Percentiles rank a stretch among this genome's conserved stretches.
These are phyloP conservation scores for Prunella fulvescens DNA, from an alignment of 2,113 vertebrate genomes.

Conservation along the genomic window DNA sequence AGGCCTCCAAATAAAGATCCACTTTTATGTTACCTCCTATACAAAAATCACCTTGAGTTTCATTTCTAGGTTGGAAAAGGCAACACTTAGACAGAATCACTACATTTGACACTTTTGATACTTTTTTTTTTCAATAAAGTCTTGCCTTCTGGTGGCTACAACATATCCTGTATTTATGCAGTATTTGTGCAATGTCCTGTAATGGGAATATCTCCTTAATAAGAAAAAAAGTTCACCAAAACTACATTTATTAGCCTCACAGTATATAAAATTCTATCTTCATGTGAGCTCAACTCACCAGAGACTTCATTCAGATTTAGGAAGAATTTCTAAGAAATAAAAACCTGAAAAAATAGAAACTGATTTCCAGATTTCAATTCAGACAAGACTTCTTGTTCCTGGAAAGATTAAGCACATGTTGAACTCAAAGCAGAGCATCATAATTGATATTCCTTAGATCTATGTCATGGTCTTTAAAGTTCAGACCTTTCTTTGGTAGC, in stretches of 20 bases:
- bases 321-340: neutral
- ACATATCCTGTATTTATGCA: neutral
- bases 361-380: neutral
- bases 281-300: neutral
- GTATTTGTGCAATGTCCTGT: neutral
- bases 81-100: neutral
- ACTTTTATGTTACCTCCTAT: neutral
- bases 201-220: neutral
- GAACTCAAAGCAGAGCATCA: neutral
- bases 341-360: neutral
- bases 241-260: neutral
- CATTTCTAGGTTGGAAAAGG: neutral
- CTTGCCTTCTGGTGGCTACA: neutral
- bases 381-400: neutral
- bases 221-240: neutral
- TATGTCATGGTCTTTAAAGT: neutral
- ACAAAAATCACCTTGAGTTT: neutral
- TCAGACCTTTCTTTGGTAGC: neutral
- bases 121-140: neutral
- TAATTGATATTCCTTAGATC: neutral
- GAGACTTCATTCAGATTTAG: neutral
- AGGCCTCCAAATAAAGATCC: neutral
- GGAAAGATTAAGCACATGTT: neutral
- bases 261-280: neutral
- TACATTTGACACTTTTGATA: neutral